These are phyloP conservation scores for Macaria notata DNA, from an alignment of 2,888 invertebrate species.

Conservation along the genomic window DNA sequence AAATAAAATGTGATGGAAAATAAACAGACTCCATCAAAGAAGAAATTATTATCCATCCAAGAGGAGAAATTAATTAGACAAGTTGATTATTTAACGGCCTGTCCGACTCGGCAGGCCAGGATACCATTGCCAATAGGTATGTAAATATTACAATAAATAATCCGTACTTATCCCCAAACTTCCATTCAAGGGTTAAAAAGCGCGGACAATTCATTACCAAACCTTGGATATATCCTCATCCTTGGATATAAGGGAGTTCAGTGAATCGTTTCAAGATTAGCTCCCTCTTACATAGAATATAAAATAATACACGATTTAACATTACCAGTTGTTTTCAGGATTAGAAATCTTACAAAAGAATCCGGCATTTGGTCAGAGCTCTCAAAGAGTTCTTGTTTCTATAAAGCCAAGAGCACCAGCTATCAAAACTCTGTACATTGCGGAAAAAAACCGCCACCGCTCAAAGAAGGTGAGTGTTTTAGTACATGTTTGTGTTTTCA, in stretches of 20 bases:
- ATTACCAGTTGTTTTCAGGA: conserved; percentile 40
- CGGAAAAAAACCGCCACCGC: conserved; percentile 59
- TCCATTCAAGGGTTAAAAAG: too few species aligned
- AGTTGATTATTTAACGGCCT: conserved; percentile 49
- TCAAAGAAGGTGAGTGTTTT: conserved; percentile 51
- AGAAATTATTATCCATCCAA: conserved; percentile 63
- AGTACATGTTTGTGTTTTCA: too few species aligned
- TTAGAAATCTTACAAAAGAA: conserved; percentile 60
- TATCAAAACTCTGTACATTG: conserved; percentile 64
- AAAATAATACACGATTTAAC: too few species aligned
- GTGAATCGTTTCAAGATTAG: not conserved
- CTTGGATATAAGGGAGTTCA: not conserved
- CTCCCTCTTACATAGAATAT: too few species aligned
- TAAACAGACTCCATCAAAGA: conserved; percentile 70
- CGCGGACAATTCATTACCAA: conserved; percentile 11
- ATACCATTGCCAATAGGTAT: conserved; percentile 56
- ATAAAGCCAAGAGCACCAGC: conserved; percentile 61
- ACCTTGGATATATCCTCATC: conserved; percentile 6
- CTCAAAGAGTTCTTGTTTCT: conserved; percentile 63
- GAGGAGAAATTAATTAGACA: conserved; percentile 66
- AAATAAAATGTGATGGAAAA: conserved; percentile 79
- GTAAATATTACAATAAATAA: too few species aligned
- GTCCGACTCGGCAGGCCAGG: conserved; percentile 44
- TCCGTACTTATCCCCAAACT: too few species aligned
- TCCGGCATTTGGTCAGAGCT: conserved; percentile 42